A percentile compares a stretch with the other conserved stretches of the same genome.
Conservation (phyloP, 2,113 vertebrate genomes). For the Grallaria varia region DNA sequence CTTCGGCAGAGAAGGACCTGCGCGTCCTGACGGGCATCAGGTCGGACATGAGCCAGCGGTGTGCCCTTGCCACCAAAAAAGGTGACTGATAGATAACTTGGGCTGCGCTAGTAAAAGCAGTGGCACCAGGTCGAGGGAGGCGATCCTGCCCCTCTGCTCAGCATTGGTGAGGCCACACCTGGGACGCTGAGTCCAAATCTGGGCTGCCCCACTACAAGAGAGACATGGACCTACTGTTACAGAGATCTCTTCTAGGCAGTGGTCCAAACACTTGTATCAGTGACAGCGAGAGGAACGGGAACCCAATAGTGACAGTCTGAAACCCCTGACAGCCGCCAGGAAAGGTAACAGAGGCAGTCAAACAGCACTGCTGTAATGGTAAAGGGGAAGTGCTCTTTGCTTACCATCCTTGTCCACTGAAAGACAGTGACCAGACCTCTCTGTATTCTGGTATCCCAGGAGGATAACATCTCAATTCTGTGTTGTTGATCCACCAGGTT, state of each 20-base stretch:
- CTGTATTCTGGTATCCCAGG: not conserved
- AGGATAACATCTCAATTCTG: not conserved
- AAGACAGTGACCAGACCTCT: not conserved
- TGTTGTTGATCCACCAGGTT: not conserved
- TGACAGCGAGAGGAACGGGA: not conserved
- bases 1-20: not conserved
- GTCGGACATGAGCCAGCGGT: fast-evolving
- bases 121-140: not conserved
- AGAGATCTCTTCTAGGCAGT: not conserved
- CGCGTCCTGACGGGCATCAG: not conserved
- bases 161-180: not conserved
- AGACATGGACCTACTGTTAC: fast-evolving
- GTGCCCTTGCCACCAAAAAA: not conserved
- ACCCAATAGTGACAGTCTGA: not conserved
- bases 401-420: not conserved
- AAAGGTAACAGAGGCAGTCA: not conserved
- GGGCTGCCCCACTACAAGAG: not conserved
- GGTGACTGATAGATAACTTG: not conserved
- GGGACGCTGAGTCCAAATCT: not conserved
- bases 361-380: not conserved
- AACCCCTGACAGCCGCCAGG: not conserved
- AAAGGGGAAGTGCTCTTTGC: not conserved
- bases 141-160: not conserved
- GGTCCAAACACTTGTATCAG: not conserved
- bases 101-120: not conserved